phyloP scores from a whole-genome alignment of 37 sponge, comb jelly and placozoan species.

The Cliona cf. orientalis region DNA sequence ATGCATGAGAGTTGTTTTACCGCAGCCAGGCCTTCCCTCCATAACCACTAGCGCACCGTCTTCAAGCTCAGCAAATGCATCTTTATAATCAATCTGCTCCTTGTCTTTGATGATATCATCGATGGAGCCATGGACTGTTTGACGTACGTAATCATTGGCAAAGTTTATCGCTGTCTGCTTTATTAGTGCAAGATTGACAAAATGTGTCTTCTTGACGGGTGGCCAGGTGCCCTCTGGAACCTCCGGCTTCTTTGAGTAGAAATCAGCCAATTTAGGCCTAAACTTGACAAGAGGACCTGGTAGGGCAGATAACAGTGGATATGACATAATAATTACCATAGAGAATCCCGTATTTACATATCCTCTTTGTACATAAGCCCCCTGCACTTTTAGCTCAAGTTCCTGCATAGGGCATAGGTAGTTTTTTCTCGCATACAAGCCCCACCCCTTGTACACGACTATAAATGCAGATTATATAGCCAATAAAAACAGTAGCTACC shows the following conservation, averaged over 20 bases:
- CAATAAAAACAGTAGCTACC: too few relatives aligned
- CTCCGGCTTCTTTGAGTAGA: neutral
- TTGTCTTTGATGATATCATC: conserved; percentile 34
- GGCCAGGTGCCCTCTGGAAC: conserved; percentile 37
- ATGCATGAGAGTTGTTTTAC: conserved; percentile 37
- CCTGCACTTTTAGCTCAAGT: too few relatives aligned
- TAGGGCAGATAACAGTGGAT: too few relatives aligned
- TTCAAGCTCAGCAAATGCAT: conserved; percentile 8
- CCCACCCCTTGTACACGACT: too few relatives aligned
- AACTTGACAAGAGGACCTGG: too few relatives aligned
- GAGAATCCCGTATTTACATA: too few relatives aligned
- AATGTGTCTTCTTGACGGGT: conserved; percentile 1
- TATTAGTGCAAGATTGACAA: conserved; percentile 41
- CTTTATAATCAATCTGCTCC: neutral
- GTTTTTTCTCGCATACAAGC: too few relatives aligned
- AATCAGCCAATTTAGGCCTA: too few relatives aligned
- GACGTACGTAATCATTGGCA: conserved; percentile 22
- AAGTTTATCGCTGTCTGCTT: neutral
- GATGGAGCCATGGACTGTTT: conserved; percentile 26
- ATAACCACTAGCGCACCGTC: conserved; percentile 1
- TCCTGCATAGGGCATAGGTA: too few relatives aligned
- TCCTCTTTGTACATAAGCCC: too few relatives aligned
- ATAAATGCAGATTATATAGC: too few relatives aligned
- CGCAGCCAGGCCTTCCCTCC: conserved; percentile 45
- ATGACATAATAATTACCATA: too few relatives aligned